Conservation (phyloP, 2,888 invertebrate species). For the Octonoba sinensis region DNA sequence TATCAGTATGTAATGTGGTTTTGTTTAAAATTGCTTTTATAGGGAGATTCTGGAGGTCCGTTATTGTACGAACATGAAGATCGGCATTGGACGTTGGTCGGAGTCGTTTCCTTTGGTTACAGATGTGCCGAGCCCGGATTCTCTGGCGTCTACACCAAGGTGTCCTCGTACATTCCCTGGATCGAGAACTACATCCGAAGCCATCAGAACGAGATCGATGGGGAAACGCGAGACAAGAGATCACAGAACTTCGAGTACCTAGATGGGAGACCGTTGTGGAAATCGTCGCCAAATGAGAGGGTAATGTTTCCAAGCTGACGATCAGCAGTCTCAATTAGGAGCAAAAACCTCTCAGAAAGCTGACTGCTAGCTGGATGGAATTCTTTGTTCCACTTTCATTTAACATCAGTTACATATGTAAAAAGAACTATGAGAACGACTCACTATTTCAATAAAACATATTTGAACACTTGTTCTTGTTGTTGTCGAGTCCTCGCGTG, state of each 20-base stretch:
- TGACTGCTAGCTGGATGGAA: no score
- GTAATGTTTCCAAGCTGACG: constrained; percentile 26
- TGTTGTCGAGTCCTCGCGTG: no score
- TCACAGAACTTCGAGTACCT: constrained; percentile 38
- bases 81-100: constrained; percentile 61
- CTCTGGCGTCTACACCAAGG: constrained; percentile 67
- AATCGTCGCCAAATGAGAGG: constrained; percentile 8
- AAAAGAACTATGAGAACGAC: no score
- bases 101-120: constrained; percentile 67
- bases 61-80: constrained; percentile 37
- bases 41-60: constrained; percentile 68
- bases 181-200: constrained; percentile 35
- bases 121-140: constrained; percentile 66
- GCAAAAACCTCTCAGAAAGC: no score
- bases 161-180: constrained; percentile 67
- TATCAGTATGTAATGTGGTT: no score
- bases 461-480: no score
- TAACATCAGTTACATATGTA: no score
- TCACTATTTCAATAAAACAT: no score
- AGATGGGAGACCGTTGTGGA: constrained; percentile 37
- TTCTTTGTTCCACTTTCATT: no score
- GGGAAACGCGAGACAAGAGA: background rate
- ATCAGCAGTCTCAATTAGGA: no score
- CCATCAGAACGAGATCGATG: constrained; percentile 13
- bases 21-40: no score